Evolutionary conservation across 1,140 invertebrate species (phyloP).

Genomic region (Aethina tumida): DNA sequence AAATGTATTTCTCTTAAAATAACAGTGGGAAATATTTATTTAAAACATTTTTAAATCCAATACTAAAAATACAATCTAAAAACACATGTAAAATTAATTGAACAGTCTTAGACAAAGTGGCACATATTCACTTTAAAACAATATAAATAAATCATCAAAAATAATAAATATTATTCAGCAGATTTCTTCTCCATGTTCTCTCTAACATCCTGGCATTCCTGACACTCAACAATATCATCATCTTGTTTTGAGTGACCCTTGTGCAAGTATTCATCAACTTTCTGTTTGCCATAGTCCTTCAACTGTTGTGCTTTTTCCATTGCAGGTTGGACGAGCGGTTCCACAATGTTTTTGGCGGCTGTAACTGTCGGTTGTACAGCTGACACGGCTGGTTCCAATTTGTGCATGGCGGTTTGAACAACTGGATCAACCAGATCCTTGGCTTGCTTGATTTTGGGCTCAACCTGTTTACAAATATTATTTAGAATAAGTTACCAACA

Average conservation of each 20-base stretch:
- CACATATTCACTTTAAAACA: background rate
- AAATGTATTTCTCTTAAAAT: too few species aligned
- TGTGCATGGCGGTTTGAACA: constrained; percentile 25
- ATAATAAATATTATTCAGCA: background rate
- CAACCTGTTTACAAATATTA: constrained; percentile 14
- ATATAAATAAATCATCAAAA: background rate
- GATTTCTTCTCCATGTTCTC: constrained; percentile 1
- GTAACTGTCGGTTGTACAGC: constrained; percentile 13
- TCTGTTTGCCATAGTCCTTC: constrained; percentile 25
- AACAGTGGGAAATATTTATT: too few species aligned
- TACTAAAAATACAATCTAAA: too few species aligned
- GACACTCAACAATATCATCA: constrained; percentile 2
- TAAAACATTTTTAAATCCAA: too few species aligned
- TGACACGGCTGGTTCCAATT: constrained; percentile 24
- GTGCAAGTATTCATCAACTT: constrained; percentile 25
- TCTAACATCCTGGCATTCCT: constrained; percentile 5
- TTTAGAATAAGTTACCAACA: too few species aligned
- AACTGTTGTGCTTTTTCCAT: constrained; percentile 20
- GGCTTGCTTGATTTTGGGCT: constrained; percentile 20
- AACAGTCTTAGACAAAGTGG: constrained; percentile 2
- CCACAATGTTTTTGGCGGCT: constrained; percentile 18
- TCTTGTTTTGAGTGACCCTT: background rate
- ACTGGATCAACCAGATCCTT: constrained; percentile 23
- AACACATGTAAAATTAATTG: too few species aligned
- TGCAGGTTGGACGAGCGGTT: constrained; percentile 24